Conservation (phyloP, 2,113 vertebrate genomes). For the Pteropus alecto region DNA sequence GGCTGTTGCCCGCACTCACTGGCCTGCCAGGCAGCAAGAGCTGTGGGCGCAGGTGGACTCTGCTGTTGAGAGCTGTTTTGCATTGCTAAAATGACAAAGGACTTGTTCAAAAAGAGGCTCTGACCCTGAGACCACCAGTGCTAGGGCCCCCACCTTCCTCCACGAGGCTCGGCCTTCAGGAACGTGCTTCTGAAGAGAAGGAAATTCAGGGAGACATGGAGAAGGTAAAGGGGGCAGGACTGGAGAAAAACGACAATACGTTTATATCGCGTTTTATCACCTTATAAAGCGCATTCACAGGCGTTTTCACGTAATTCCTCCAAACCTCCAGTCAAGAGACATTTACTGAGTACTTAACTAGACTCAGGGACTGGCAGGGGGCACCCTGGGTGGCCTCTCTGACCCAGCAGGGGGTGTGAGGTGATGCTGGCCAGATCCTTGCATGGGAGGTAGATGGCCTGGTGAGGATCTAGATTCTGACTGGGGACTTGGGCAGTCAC, state of each 20-base stretch:
- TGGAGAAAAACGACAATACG: neutral
- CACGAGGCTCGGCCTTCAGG: neutral
- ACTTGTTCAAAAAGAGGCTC: neutral
- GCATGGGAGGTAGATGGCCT: too few relatives aligned
- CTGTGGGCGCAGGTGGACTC: accelerated
- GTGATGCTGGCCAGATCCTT: neutral
- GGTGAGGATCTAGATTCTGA: neutral
- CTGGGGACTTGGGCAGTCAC: neutral
- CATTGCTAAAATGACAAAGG: neutral
- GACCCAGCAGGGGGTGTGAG: neutral
- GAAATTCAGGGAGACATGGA: neutral
- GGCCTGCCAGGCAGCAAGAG: neutral
- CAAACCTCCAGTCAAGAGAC: neutral
- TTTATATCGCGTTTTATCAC: neutral
- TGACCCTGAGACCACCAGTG: neutral
- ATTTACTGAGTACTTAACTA: too few relatives aligned
- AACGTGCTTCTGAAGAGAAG: neutral
- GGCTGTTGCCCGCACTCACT: neutral
- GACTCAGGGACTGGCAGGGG: neutral
- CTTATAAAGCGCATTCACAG: neutral
- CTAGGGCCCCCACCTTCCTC: neutral
- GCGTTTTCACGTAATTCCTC: neutral
- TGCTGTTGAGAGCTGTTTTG: accelerated
- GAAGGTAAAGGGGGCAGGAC: neutral
- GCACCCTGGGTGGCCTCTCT: too few relatives aligned